phyloP scores from a whole-genome alignment of 92 coral and sea anemone species.

The Virgularia gustaviana region DNA sequence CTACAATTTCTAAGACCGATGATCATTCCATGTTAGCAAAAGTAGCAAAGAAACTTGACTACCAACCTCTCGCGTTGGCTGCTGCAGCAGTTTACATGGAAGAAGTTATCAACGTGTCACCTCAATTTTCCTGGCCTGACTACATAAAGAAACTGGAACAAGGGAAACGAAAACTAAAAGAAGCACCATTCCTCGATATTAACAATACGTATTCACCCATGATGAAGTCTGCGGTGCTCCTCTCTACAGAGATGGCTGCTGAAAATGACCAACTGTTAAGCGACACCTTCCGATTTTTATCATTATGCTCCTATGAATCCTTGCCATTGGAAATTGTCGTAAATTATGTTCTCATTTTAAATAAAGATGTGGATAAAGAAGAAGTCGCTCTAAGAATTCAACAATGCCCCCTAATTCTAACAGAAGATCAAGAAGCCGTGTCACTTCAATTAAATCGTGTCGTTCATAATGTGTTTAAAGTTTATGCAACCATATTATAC shows the following conservation, averaged over 20 bases:
- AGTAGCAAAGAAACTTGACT: too few relatives aligned
- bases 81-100: conserved; percentile 44
- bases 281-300: conserved; percentile 8
- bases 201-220: conserved; percentile 33
- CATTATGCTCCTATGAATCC: conserved; percentile 9
- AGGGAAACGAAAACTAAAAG: conserved; percentile 4
- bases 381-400: conserved; percentile 11
- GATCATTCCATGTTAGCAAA: conserved; percentile 4
- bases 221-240: conserved; percentile 38
- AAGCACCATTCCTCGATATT: not conserved
- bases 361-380: conserved; percentile 23
- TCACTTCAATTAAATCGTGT: conserved; percentile 14
- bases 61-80: conserved; percentile 53
- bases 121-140: conserved; percentile 17
- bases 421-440: conserved; percentile 14
- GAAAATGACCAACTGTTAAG: not conserved
- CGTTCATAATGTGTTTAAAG: conserved; percentile 1
- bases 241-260: conserved; percentile 18
- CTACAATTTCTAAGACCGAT: conserved; percentile 11
- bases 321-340: conserved; percentile 24
- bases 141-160: conserved; percentile 10
- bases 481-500: not conserved
- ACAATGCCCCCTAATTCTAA: conserved; percentile 37
- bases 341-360: conserved; percentile 6
- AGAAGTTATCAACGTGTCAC: conserved; percentile 7